Conservation (phyloP, 2,888 invertebrate genomes). For the Drosophila affinis region DNA sequence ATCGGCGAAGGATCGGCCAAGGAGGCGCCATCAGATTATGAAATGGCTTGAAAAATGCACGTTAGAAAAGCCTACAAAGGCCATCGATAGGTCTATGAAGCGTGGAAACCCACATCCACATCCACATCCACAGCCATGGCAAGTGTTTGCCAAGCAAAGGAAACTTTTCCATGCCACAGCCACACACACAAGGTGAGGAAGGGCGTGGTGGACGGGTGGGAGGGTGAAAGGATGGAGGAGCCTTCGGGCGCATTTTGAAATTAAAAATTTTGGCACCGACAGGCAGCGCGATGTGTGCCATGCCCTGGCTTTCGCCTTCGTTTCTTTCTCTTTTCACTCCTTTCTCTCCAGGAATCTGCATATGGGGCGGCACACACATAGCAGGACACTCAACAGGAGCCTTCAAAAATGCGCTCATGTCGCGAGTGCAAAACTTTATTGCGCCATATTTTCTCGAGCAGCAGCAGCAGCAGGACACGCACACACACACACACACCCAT, state of each 20-base stretch:
- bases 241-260: slow-evolving; percentile 61
- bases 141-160: neutral
- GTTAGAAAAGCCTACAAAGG: too few species aligned
- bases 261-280: slow-evolving; percentile 69
- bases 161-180: neutral
- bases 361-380: slow-evolving; percentile 17
- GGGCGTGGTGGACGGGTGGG: too few species aligned
- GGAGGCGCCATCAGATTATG: too few species aligned
- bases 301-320: slow-evolving; percentile 5
- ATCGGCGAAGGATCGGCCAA: too few species aligned
- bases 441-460: slow-evolving; percentile 48
- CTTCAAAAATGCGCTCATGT: slow-evolving; percentile 71
- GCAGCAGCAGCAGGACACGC: slow-evolving; percentile 15
- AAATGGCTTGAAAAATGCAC: too few species aligned
- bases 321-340: neutral
- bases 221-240: slow-evolving; percentile 48
- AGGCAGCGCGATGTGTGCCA: slow-evolving; percentile 19
- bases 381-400: slow-evolving; percentile 54
- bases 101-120: neutral
- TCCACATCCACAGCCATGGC: neutral
- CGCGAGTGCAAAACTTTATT: slow-evolving; percentile 58
- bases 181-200: neutral
- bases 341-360: slow-evolving; percentile 16
- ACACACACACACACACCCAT: slow-evolving; percentile 5
- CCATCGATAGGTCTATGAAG: neutral